These are phyloP conservation scores for Pagetopsis macropterus DNA, from an alignment of 2,797 vertebrate species.

Conservation along the genomic window DNA sequence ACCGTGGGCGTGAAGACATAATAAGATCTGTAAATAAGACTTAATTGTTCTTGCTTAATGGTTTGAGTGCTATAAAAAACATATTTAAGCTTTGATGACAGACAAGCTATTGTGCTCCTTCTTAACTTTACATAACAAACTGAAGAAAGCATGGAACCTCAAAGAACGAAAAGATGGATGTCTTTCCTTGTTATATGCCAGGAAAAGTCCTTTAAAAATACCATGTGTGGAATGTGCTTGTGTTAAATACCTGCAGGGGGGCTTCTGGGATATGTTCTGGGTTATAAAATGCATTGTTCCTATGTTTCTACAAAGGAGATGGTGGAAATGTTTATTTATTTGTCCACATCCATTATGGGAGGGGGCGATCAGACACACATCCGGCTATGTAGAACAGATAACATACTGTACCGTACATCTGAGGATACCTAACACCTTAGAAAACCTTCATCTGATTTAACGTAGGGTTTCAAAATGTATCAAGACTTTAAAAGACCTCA, in stretches of 20 bases:
- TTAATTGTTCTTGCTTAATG: neutral
- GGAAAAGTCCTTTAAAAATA: constrained; percentile 18
- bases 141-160: neutral
- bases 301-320: constrained; percentile 47
- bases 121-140: neutral
- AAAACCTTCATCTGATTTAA: constrained; percentile 6
- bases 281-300: constrained; percentile 69
- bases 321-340: constrained; percentile 79
- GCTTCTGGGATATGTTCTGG: constrained; percentile 55
- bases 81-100: neutral
- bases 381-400: constrained; percentile 55
- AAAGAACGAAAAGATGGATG: constrained; percentile 3
- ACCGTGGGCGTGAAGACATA: neutral
- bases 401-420: constrained; percentile 43
- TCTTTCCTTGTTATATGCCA: neutral
- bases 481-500: neutral
- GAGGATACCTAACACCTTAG: constrained; percentile 15
- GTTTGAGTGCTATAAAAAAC: neutral
- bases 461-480: neutral
- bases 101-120: neutral
- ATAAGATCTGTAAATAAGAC: constrained; percentile 13
- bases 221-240: constrained; percentile 61
- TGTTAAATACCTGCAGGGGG: constrained; percentile 61
- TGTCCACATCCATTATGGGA: constrained; percentile 74
- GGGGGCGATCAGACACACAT: constrained; percentile 57